phyloP scores from a whole-genome alignment of 2,113 vertebrate species.

The Colinus virginianus region DNA sequence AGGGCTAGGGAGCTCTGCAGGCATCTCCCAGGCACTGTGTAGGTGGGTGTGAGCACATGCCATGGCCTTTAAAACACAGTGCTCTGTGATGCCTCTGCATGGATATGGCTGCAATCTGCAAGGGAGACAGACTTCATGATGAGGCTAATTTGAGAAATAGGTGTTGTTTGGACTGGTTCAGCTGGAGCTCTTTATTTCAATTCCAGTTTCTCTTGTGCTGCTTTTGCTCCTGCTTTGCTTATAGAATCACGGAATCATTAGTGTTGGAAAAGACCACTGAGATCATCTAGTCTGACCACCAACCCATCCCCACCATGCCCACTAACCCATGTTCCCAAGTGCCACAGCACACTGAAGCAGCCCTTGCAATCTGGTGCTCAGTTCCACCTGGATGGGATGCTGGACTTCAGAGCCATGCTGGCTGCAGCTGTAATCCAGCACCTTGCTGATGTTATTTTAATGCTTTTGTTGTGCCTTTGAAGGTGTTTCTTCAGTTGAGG shows the following conservation, averaged over 20 bases:
- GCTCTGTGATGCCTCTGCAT: neutral
- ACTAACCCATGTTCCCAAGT: too few species aligned
- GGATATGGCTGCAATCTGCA: neutral
- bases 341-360: neutral
- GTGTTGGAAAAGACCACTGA: too few species aligned
- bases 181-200: neutral
- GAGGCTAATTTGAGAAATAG: neutral
- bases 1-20: neutral
- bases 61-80: neutral
- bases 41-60: rapidly evolving
- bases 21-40: neutral
- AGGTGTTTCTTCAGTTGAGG: neutral
- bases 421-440: neutral
- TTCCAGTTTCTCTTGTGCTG: neutral
- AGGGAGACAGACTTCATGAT: neutral
- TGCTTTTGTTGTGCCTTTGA: neutral
- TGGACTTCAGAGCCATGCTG: neutral
- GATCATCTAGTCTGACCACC: too few species aligned
- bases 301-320: too few species aligned
- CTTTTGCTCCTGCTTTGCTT: too few species aligned
- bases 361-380: neutral
- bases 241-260: too few species aligned
- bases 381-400: neutral
- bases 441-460: neutral
- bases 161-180: neutral